phyloP scores from a whole-genome alignment of 2,797 vertebrate species.

The Argentina silus region DNA sequence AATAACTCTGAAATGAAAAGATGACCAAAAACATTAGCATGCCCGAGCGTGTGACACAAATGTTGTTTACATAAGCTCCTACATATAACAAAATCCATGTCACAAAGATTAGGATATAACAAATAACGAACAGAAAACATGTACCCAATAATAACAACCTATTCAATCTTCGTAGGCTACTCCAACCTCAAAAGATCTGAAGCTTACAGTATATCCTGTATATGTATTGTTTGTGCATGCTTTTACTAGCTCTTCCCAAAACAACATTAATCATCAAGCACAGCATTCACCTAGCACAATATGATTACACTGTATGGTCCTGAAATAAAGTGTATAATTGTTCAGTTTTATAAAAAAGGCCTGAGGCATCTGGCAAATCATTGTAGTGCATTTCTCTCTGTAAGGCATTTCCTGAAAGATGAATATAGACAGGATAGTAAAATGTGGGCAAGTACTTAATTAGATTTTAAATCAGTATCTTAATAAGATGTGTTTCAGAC shows the following conservation, averaged over 20 bases:
- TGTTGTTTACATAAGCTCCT: constrained; percentile 44
- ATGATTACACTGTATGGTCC: constrained; percentile 55
- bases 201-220: constrained; percentile 53
- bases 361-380: constrained; percentile 61
- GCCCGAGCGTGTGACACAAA: constrained; percentile 40
- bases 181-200: constrained; percentile 41
- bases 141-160: constrained; percentile 48
- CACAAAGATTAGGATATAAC: constrained; percentile 63
- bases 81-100: constrained; percentile 55
- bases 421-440: constrained; percentile 48
- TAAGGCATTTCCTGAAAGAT: constrained; percentile 59
- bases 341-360: constrained; percentile 57
- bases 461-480: constrained; percentile 56
- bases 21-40: constrained; percentile 60
- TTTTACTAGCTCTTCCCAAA: constrained; percentile 45
- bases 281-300: constrained; percentile 37
- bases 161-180: constrained; percentile 16
- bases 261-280: constrained; percentile 55
- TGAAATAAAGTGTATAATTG: constrained; percentile 64
- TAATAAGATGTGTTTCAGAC: constrained; percentile 62
- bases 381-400: constrained; percentile 36
- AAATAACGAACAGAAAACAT: constrained; percentile 55
- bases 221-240: constrained; percentile 45
- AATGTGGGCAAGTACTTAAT: constrained; percentile 38
- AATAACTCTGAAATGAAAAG: constrained; percentile 62